Conservation (phyloP, 1,140 invertebrate species). For the Hesperophylax magnus region DNA sequence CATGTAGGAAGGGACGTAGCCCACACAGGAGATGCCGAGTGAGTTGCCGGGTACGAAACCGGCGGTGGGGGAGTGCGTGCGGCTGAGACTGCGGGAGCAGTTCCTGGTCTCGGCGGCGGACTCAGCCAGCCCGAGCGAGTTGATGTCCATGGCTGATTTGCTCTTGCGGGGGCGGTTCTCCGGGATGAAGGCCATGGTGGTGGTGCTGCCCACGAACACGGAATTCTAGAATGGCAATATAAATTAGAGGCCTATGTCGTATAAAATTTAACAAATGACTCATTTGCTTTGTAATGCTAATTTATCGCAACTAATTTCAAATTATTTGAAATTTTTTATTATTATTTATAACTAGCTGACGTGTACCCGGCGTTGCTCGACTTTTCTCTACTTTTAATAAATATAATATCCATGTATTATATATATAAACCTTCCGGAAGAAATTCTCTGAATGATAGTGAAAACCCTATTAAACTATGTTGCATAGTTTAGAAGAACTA, state of each 20-base stretch:
- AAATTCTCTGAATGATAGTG: no score
- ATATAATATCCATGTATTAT: no score
- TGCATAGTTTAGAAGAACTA: no score
- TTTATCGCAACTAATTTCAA: no score
- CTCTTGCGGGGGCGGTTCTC: conserved; percentile 78
- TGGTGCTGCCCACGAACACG: conserved; percentile 84
- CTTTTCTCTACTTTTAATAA: no score
- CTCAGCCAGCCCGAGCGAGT: conserved; percentile 78
- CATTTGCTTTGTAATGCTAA: no score
- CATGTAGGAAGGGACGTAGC: conserved; percentile 17
- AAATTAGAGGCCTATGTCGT: not conserved
- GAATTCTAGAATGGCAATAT: conserved; percentile 77
- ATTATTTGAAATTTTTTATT: no score
- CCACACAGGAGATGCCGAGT: conserved; percentile 48
- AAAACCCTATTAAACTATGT: no score
- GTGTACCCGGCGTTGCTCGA: no score
- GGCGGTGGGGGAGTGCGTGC: conserved; percentile 50
- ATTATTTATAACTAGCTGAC: no score
- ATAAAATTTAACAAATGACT: no score
- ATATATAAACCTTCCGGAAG: no score
- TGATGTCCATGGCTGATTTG: conserved; percentile 87
- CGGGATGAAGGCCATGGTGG: conserved; percentile 73
- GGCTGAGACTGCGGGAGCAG: conserved; percentile 7
- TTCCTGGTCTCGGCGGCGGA: conserved; percentile 55
- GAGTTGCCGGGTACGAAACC: conserved; percentile 56